Conservation (phyloP, 2,113 vertebrate species). For the Cisticola juncidis region DNA sequence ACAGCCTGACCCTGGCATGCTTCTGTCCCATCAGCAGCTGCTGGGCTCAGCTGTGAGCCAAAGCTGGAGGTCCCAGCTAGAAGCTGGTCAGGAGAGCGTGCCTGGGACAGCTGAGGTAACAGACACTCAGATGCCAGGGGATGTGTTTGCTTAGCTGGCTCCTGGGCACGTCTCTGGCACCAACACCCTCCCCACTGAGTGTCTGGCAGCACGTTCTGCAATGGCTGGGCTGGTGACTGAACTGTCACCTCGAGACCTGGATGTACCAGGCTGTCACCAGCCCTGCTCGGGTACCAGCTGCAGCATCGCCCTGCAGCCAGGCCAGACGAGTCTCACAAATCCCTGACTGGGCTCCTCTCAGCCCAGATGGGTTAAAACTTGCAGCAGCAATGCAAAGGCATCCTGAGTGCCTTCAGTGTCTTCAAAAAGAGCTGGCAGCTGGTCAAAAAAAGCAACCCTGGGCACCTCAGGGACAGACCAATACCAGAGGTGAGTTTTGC, state of each 20-base stretch:
- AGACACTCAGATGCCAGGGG: rapidly evolving
- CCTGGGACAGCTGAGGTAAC: not conserved
- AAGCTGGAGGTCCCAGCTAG: not conserved
- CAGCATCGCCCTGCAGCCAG: not conserved
- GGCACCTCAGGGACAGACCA: rapidly evolving
- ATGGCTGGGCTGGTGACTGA: not conserved
- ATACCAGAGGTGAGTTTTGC: not conserved
- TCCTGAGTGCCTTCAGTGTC: not conserved
- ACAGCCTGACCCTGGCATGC: not conserved
- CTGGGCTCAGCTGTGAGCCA: not conserved
- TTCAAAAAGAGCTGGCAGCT: not conserved
- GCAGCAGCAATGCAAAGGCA: not conserved
- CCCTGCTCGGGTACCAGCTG: rapidly evolving
- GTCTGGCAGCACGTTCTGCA: not conserved
- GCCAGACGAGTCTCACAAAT: not conserved
- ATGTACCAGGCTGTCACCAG: not conserved
- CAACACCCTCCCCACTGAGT: rapidly evolving
- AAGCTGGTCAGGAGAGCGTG: not conserved
- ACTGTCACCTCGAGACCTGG: not conserved
- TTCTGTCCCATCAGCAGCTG: not conserved
- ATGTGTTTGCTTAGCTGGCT: not conserved
- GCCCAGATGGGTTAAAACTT: not conserved
- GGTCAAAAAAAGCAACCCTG: not conserved
- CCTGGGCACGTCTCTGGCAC: not conserved
- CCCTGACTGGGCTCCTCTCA: not conserved